A percentile compares a stretch with the other conserved stretches of the same genome.
Evolutionary conservation across 2,888 invertebrate species (phyloP).

Genomic region (Andrena camellia): DNA sequence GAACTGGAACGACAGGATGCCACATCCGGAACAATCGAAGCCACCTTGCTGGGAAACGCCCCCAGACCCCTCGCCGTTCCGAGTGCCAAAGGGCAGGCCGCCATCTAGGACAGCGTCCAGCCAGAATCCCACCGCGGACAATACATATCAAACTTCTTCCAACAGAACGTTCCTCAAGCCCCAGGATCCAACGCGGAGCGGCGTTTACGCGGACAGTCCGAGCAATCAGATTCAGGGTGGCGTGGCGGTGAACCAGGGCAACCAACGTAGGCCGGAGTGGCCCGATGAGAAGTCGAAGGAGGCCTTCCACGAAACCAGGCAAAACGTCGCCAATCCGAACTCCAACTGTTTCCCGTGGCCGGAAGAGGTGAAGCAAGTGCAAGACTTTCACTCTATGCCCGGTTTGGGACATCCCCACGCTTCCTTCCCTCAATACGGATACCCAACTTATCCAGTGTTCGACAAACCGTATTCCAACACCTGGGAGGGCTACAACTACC

Average conservation of each 20-base stretch:
- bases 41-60: slow-evolving; percentile 75
- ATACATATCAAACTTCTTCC: slow-evolving; percentile 84
- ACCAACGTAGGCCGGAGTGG: slow-evolving; percentile 76
- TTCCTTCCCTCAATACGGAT: slow-evolving; percentile 84
- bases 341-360: slow-evolving; percentile 77
- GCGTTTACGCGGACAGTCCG: slow-evolving; percentile 74
- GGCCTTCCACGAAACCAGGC: slow-evolving; percentile 76
- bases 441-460: slow-evolving; percentile 87
- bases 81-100: slow-evolving; percentile 89
- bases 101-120: slow-evolving; percentile 87
- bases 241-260: slow-evolving; percentile 54
- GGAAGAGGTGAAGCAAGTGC: slow-evolving; percentile 82
- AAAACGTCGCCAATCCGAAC: slow-evolving; percentile 74
- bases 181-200: slow-evolving; percentile 87
- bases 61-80: slow-evolving; percentile 87
- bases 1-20: slow-evolving; percentile 67
- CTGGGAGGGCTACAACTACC: slow-evolving; percentile 87
- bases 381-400: slow-evolving; percentile 80
- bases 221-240: slow-evolving; percentile 63
- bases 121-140: slow-evolving; percentile 85
- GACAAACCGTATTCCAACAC: slow-evolving; percentile 84
- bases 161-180: slow-evolving; percentile 88
- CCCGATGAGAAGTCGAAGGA: slow-evolving; percentile 78
- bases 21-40: slow-evolving; percentile 67
- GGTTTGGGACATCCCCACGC: slow-evolving; percentile 76